Base-by-base conservation (phyloP, 53 echinoderm and acorn worm genomes). In the Patiria pectinifera region DNA sequence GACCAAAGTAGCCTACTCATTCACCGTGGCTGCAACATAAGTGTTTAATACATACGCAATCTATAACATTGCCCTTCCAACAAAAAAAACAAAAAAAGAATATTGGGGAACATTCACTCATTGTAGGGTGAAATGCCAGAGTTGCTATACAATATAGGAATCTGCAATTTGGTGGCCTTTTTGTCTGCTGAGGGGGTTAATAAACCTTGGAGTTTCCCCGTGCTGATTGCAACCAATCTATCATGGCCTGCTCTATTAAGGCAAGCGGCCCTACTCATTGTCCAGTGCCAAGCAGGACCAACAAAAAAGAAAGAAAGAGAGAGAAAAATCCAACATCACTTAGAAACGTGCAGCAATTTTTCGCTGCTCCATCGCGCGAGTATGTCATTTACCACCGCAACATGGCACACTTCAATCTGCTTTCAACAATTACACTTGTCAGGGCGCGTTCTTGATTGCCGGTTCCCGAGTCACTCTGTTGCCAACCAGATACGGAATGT, bases 381-480 rank as follows among this genome's bases (percentile, higher is more conserved):
- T 75, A 74, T 74, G 75, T 75, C 75, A 86, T 86, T 86, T 75
- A 86, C 75, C 86, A 86, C 47, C 25, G 86, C 49, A 48, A 48
- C 72, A 74, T 86, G 86, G 19, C 45, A 25, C 48, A 16, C 45
- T 86, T 86, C 86, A 86, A 86, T 86, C 86, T 49, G 49, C 75
- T n/a, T 71, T 86, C 86, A 35, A 74, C 86, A 62, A 74, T 74
- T 86, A 86, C 86, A 86, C 86, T 85, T 72, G 70, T 85, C 85
- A 45, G n/a, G 18, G 19, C 72, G 46, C 49, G 49, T 49, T 58
- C 71, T 23, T 86, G 86, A 86, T 86, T 86, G 86, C 86, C 72
- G 15, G 72, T 53, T 53, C 72, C 71, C 22, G n/a, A 35, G 35
- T 70, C 48, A 44, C 86, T 74, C 21, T 45, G 86, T 86, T 86